phyloP scores from a whole-genome alignment of 1,140 invertebrate species.

The Muscidifurax raptorellus region DNA sequence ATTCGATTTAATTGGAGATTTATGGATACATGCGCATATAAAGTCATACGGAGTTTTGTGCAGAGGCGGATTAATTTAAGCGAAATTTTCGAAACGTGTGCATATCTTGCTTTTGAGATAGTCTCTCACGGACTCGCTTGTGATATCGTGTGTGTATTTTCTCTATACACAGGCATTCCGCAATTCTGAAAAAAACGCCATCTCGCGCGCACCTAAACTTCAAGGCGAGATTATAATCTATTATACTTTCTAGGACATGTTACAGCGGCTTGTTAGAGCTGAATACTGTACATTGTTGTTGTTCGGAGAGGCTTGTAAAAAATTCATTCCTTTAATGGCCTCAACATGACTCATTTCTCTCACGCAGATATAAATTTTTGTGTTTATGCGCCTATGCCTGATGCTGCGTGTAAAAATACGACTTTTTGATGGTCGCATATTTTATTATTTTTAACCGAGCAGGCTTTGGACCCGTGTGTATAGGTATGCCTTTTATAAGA shows the following conservation, averaged over 20 bases:
- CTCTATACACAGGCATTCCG: background rate
- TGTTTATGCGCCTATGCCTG: background rate
- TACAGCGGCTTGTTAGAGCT: slow-evolving; percentile 25
- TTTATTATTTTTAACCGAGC: slow-evolving; percentile 21
- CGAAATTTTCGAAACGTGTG: background rate
- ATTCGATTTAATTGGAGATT: background rate
- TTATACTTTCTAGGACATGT: slow-evolving; percentile 43
- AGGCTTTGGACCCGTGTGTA: no score
- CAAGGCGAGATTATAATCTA: slow-evolving; percentile 50
- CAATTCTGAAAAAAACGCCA: slow-evolving; percentile 31
- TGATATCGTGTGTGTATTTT: slow-evolving; percentile 16
- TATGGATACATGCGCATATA: background rate
- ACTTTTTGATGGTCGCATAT: slow-evolving; percentile 16
- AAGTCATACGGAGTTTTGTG: background rate
- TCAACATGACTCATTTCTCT: slow-evolving; percentile 38
- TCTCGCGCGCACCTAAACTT: slow-evolving; percentile 15
- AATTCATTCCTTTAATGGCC: slow-evolving; percentile 40
- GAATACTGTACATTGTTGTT: slow-evolving; percentile 36
- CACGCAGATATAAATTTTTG: slow-evolving; percentile 38
- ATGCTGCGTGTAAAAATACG: slow-evolving; percentile 15
- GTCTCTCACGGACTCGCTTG: background rate
- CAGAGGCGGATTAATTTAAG: background rate
- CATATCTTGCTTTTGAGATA: background rate
- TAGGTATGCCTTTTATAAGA: background rate
- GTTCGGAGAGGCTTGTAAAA: slow-evolving; percentile 22